phyloP scores from a whole-genome alignment of 2,797 vertebrate species.

The Botia almorhae region DNA sequence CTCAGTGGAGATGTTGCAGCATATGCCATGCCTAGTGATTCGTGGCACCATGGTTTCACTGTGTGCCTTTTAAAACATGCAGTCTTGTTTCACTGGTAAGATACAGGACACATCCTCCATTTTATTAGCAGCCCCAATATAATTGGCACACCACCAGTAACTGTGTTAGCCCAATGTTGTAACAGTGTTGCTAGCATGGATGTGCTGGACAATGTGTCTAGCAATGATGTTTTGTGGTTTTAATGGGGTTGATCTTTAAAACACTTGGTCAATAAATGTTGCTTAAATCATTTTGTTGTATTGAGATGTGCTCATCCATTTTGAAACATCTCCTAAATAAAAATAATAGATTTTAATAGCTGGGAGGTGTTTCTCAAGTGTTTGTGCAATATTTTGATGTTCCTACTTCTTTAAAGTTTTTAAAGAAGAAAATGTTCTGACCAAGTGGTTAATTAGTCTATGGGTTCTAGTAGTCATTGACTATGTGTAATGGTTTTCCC shows the following conservation, averaged over 20 bases:
- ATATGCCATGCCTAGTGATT: neutral
- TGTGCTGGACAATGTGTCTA: neutral
- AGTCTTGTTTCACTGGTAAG: slow-evolving; percentile 5
- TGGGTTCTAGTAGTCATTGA: neutral
- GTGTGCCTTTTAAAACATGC: slow-evolving; percentile 4
- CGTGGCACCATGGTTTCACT: neutral
- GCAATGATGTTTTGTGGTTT: neutral
- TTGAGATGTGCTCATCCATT: neutral
- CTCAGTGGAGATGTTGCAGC: neutral
- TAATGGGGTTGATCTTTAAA: neutral
- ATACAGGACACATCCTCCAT: neutral
- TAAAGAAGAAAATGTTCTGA: neutral
- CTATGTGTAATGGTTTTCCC: neutral
- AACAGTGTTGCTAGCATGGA: neutral
- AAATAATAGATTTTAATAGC: too few species aligned
- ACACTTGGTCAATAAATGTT: neutral
- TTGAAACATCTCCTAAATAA: neutral
- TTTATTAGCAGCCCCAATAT: neutral
- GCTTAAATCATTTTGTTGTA: neutral
- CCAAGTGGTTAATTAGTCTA: neutral
- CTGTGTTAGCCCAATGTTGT: neutral
- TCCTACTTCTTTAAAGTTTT: too few species aligned
- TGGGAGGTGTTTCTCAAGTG: too few species aligned
- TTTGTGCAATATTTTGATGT: too few species aligned
- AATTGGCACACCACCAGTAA: neutral